A percentile compares a stretch with the other conserved stretches of the same genome.
Conservation (phyloP, 2,113 vertebrate species). For the Gopherus flavomarginatus region DNA sequence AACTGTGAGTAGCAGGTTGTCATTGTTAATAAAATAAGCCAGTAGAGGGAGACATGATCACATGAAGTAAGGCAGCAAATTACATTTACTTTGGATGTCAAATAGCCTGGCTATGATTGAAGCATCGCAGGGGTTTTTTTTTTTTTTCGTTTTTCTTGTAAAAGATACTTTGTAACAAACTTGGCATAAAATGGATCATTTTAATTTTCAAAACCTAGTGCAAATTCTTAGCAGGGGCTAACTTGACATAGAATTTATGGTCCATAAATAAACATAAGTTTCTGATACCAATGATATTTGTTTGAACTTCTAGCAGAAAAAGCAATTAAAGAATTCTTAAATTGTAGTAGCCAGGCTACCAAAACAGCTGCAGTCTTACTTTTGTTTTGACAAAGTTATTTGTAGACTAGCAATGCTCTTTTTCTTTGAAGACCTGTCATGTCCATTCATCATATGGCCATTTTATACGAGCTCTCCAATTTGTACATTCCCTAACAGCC, state of each 20-base stretch:
- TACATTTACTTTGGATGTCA: neutral
- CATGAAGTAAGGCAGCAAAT: neutral
- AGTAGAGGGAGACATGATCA: slow-evolving; percentile 21
- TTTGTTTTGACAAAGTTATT: slow-evolving; percentile 77
- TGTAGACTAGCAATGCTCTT: slow-evolving; percentile 67
- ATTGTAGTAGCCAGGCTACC: slow-evolving; percentile 58
- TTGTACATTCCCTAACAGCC: slow-evolving; percentile 82
- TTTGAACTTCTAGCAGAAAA: slow-evolving; percentile 57
- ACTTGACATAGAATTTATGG: neutral
- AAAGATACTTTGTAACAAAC: slow-evolving; percentile 36
- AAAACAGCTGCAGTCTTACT: slow-evolving; percentile 56
- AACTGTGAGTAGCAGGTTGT: neutral
- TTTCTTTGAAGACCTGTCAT: slow-evolving; percentile 85
- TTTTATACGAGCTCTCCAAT: slow-evolving; percentile 79
- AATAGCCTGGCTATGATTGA: slow-evolving; percentile 22
- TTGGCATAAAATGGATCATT: slow-evolving; percentile 47
- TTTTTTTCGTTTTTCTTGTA: neutral
- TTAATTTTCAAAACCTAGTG: slow-evolving; percentile 36
- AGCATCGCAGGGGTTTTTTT: neutral
- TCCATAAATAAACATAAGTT: slow-evolving; percentile 43
- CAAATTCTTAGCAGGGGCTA: slow-evolving; percentile 8
- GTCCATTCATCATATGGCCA: slow-evolving; percentile 86
- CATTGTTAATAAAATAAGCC: neutral
- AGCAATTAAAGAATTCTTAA: slow-evolving; percentile 64
- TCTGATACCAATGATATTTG: slow-evolving; percentile 44